Conservation (phyloP, 2,888 invertebrate species). For the Petrolisthes manimaculis region DNA sequence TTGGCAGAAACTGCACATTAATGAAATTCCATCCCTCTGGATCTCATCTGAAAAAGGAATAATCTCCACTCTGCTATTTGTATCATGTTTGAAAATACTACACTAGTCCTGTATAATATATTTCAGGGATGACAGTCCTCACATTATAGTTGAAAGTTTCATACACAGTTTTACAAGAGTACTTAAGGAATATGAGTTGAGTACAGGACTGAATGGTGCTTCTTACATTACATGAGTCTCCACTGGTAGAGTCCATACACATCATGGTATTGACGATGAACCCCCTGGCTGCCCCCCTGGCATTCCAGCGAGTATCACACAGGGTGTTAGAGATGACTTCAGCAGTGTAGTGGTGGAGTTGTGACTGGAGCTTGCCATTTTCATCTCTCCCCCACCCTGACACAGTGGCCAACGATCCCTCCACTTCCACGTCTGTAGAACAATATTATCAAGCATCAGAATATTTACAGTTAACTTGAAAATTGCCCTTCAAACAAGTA, state of each 20-base stretch:
- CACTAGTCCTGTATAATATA: too few relatives aligned
- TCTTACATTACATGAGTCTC: slow-evolving; percentile 71
- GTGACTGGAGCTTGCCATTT: slow-evolving; percentile 69
- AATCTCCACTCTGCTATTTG: too few relatives aligned
- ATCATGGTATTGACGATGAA: slow-evolving; percentile 69
- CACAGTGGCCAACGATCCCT: slow-evolving; percentile 67
- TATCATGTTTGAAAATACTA: too few relatives aligned
- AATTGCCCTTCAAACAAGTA: too few relatives aligned
- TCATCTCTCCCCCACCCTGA: slow-evolving; percentile 70
- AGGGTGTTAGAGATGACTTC: slow-evolving; percentile 69
- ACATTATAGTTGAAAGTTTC: too few relatives aligned
- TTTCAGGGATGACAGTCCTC: too few relatives aligned
- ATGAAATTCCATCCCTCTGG: too few relatives aligned
- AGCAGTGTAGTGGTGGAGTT: slow-evolving; percentile 69
- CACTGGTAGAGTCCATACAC: slow-evolving; percentile 69
- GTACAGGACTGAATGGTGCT: slow-evolving; percentile 64
- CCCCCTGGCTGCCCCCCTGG: slow-evolving; percentile 68
- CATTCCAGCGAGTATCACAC: slow-evolving; percentile 67
- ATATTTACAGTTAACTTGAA: not conserved
- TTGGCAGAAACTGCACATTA: not conserved
- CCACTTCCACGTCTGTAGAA: slow-evolving; percentile 39
- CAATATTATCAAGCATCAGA: not conserved
- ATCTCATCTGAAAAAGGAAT: too few relatives aligned
- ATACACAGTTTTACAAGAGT: too few relatives aligned
- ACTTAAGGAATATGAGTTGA: too few relatives aligned